Conservation (phyloP, 2,797 vertebrate genomes). For the Hipposideros larvatus region DNA sequence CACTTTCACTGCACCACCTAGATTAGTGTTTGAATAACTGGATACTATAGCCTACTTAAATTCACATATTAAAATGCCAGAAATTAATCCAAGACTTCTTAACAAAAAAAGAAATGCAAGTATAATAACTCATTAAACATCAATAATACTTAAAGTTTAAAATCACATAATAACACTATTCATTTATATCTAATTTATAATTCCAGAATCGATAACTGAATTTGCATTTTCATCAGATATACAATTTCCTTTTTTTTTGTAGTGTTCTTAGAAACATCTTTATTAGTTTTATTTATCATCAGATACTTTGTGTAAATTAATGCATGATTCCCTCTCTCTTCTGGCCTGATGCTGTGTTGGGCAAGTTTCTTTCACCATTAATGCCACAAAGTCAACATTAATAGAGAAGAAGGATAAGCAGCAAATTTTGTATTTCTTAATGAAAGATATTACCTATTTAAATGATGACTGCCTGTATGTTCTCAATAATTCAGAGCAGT, state of each 20-base stretch:
- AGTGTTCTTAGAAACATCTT: neutral
- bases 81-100: neutral
- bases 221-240: neutral
- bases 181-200: neutral
- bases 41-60: neutral
- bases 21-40: neutral
- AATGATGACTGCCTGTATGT: neutral
- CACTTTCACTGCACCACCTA: neutral
- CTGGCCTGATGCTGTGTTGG: neutral
- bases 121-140: neutral
- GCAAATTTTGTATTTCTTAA: neutral
- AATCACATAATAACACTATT: neutral
- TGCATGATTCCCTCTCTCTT: neutral
- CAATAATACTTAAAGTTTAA: constrained; percentile 1
- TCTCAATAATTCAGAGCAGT: neutral
- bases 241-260: neutral
- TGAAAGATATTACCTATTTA: neutral
- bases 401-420: neutral
- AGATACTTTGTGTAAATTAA: neutral
- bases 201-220: neutral
- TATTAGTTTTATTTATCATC: neutral
- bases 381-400: neutral
- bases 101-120: neutral
- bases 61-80: neutral
- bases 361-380: neutral